Conservation (phyloP, 2,888 invertebrate genomes). For the Cancer borealis region DNA sequence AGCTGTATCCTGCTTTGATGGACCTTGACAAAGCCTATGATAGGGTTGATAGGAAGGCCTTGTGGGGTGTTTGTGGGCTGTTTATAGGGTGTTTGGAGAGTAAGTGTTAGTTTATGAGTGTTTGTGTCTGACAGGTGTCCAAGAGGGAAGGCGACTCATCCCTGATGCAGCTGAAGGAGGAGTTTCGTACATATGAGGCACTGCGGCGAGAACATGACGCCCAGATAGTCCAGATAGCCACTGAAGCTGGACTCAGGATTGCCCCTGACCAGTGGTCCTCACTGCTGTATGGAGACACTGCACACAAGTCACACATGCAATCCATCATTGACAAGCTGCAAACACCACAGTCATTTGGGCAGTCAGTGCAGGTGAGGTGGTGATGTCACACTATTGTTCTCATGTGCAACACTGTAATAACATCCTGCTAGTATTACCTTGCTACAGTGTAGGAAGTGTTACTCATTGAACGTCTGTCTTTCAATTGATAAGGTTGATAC, state of each 20-base stretch:
- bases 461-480: background rate
- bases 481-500: background rate
- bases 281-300: slow-evolving; percentile 95
- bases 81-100: too few relatives aligned
- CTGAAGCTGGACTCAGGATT: slow-evolving; percentile 96
- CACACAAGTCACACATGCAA: slow-evolving; percentile 99
- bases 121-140: slow-evolving; percentile 85
- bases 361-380: slow-evolving; percentile 86
- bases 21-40: too few relatives aligned
- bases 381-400: background rate
- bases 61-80: too few relatives aligned
- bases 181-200: slow-evolving; percentile 96
- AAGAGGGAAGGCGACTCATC: slow-evolving; percentile 98
- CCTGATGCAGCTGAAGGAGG: slow-evolving; percentile 97
- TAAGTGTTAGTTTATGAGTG: background rate
- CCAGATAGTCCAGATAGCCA: slow-evolving; percentile 98
- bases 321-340: slow-evolving; percentile 93
- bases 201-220: slow-evolving; percentile 97
- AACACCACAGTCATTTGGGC: slow-evolving; percentile 94
- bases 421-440: background rate
- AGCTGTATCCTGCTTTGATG: too few relatives aligned
- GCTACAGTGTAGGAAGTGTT: background rate
- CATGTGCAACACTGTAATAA: background rate
- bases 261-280: slow-evolving; percentile 99
- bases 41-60: too few relatives aligned